Conservation (phyloP, 2,113 vertebrate genomes). For the Callipepla californica region DNA sequence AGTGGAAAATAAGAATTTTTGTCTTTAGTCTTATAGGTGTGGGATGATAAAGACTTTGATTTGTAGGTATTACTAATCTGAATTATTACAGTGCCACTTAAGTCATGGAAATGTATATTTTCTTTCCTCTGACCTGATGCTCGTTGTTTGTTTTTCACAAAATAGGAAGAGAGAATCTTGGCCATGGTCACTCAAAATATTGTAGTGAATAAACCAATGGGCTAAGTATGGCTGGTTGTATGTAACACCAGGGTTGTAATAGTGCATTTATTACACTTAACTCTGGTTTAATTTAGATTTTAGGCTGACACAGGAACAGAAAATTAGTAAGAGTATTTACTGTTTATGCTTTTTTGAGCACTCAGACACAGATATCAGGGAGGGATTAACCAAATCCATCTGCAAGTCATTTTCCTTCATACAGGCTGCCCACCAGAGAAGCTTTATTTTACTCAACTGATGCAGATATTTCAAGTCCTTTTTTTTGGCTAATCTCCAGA, state of each 20-base stretch:
- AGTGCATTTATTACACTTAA: not conserved
- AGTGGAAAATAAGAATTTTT: not conserved
- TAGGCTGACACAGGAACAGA: not conserved
- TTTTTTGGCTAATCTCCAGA: slow-evolving; percentile 1
- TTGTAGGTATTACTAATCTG: not conserved
- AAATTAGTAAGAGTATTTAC: not conserved
- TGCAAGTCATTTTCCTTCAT: slow-evolving; percentile 11
- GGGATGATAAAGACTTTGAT: not conserved
- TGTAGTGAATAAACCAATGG: not conserved
- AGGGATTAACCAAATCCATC: slow-evolving; percentile 24
- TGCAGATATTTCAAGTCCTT: not conserved
- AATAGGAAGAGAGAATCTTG: not conserved
- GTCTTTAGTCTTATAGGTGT: not conserved
- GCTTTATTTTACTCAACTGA: slow-evolving; percentile 23
- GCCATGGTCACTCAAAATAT: not conserved
- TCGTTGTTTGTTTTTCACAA: not conserved
- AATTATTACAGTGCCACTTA: not conserved
- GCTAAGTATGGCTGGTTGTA: not conserved
- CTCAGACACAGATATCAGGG: not conserved
- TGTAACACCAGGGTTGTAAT: not conserved
- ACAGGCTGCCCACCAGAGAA: not conserved
- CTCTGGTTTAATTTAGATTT: not conserved
- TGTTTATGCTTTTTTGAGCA: not conserved
- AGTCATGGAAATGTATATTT: not conserved
- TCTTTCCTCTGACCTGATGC: not conserved